phyloP scores from a whole-genome alignment of 2,888 invertebrate species.

The Scaptomyza reducta region DNA sequence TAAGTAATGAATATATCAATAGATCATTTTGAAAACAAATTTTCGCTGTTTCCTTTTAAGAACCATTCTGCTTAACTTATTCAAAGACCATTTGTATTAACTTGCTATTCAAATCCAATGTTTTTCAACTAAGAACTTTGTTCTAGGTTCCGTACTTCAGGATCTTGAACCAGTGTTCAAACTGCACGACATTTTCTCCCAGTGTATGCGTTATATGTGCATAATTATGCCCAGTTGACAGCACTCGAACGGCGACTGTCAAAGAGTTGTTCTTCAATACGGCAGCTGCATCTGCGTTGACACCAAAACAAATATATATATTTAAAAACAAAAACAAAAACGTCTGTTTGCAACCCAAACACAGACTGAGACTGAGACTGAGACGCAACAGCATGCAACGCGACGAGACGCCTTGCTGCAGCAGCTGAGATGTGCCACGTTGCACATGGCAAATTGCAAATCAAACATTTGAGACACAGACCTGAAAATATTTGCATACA shows the following conservation, averaged over 20 bases:
- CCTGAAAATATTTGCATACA: conserved; percentile 18
- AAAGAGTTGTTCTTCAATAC: conserved; percentile 36
- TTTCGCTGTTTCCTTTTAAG: too few species aligned
- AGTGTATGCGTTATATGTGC: conserved; percentile 36
- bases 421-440: conserved; percentile 42
- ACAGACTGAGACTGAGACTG: conserved; percentile 3
- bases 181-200: not conserved
- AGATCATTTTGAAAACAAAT: too few species aligned
- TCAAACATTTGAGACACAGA: conserved; percentile 45
- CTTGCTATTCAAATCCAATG: too few species aligned
- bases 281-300: conserved; percentile 49
- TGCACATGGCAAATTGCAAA: conserved; percentile 56
- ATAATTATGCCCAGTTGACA: conserved; percentile 69
- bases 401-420: conserved; percentile 28
- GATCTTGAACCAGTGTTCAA: too few species aligned
- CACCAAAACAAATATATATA: conserved; percentile 27
- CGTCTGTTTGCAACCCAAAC: conserved; percentile 6
- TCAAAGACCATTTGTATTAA: too few species aligned
- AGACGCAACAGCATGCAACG: conserved; percentile 35
- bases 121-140: too few species aligned
- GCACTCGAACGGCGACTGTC: conserved; percentile 48
- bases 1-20: too few species aligned
- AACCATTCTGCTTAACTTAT: too few species aligned
- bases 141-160: too few species aligned
- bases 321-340: not conserved